Conservation (phyloP, 2,113 vertebrate species). For the Anarrhichthys ocellatus region DNA sequence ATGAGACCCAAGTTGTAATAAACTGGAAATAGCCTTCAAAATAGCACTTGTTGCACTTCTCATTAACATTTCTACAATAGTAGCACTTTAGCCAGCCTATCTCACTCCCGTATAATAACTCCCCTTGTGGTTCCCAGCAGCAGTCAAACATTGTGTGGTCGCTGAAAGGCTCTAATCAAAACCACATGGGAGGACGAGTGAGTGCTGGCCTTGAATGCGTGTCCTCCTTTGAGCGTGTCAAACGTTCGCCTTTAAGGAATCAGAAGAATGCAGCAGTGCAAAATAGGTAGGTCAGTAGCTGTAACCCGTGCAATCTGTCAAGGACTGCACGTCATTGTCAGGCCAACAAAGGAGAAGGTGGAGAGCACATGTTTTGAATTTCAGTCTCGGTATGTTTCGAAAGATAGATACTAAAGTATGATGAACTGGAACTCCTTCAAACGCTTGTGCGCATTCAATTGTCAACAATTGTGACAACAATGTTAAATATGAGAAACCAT, state of each 20-base stretch:
- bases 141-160: slow-evolving; percentile 22
- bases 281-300: not conserved
- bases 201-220: slow-evolving; percentile 16
- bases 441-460: not conserved
- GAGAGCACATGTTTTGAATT: slow-evolving; percentile 8
- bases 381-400: not conserved
- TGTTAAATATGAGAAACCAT: slow-evolving; percentile 23
- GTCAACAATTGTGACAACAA: slow-evolving; percentile 1
- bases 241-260: slow-evolving; percentile 23
- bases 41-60: slow-evolving; percentile 15
- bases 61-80: not conserved
- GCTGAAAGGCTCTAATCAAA: slow-evolving; percentile 20
- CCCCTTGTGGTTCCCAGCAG: slow-evolving; percentile 6
- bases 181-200: slow-evolving; percentile 5
- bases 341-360: slow-evolving; percentile 22
- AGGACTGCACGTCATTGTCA: not conserved
- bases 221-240: slow-evolving; percentile 8
- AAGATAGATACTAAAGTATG: slow-evolving; percentile 1
- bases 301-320: not conserved
- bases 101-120: not conserved
- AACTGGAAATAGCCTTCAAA: not conserved
- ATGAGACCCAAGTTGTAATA: not conserved
- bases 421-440: not conserved
- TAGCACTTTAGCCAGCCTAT: not conserved
- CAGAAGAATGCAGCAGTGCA: slow-evolving; percentile 15